Percentiles rank a stretch among this genome's conserved stretches.
phyloP scores from a whole-genome alignment of 2,888 invertebrate genomes.

The Pedicia rivosa region DNA sequence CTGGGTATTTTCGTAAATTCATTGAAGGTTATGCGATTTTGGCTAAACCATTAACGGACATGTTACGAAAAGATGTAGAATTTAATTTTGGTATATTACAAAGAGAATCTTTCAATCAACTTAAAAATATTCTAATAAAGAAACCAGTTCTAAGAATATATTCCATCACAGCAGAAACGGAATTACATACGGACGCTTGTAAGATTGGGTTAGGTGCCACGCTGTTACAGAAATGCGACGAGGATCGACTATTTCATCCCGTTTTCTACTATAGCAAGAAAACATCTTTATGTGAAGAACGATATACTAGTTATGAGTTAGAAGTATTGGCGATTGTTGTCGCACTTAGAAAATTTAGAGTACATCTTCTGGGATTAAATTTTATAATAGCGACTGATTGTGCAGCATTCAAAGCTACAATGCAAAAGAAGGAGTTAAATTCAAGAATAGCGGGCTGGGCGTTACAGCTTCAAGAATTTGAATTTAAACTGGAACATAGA shows the following conservation, averaged over 20 bases:
- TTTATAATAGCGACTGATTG: conserved; percentile 12
- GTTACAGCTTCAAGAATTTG: conserved; percentile 13
- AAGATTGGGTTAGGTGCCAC: conserved; percentile 4
- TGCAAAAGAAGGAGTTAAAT: conserved; percentile 17
- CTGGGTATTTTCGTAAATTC: conserved; percentile 17
- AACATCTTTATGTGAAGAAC: background rate
- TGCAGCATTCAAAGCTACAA: conserved; percentile 9
- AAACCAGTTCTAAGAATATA: background rate
- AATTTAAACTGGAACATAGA: conserved; percentile 11
- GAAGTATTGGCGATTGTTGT: conserved; percentile 5
- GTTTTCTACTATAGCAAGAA: conserved; percentile 5
- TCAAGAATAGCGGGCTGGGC: conserved; percentile 16
- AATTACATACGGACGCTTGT: conserved; percentile 12
- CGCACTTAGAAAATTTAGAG: conserved; percentile 8
- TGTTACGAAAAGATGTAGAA: conserved; percentile 12
- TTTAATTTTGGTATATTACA: conserved; percentile 13
- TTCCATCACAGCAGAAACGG: background rate
- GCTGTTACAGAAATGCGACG: background rate
- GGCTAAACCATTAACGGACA: conserved; percentile 14
- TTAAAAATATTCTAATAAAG: conserved; percentile 7
- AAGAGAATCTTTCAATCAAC: conserved; percentile 12
- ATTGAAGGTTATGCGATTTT: conserved; percentile 14
- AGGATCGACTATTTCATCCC: conserved; percentile 5
- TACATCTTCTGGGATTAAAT: conserved; percentile 5
- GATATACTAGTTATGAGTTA: conserved; percentile 3